Percentiles rank a stretch among this genome's conserved stretches.
phyloP scores from a whole-genome alignment of 1,140 invertebrate species.

The Listronotus oregonensis region DNA sequence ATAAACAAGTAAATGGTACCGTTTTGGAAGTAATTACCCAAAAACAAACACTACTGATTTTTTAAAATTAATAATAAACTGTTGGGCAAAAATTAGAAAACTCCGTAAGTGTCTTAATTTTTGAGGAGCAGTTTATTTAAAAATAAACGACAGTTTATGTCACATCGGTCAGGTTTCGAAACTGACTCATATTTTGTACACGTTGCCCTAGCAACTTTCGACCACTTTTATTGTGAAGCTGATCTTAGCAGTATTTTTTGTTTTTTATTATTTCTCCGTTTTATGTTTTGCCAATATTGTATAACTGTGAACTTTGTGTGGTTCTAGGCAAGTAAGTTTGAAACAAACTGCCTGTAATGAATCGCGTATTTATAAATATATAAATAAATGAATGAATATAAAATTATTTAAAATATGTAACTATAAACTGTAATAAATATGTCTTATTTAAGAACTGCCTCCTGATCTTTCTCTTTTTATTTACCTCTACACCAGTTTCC shows the following conservation, averaged over 20 bases:
- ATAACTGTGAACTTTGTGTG: constrained; percentile 45
- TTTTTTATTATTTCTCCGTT: constrained; percentile 42
- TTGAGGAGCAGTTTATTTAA: too few relatives aligned
- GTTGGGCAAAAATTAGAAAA: too few relatives aligned
- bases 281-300: constrained; percentile 49
- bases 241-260: constrained; percentile 49
- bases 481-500: constrained; percentile 51
- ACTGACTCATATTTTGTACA: too few relatives aligned
- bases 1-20: too few relatives aligned
- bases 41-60: too few relatives aligned
- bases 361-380: constrained; percentile 49
- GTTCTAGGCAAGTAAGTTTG: constrained; percentile 42
- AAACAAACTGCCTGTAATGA: constrained; percentile 48
- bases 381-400: constrained; percentile 42
- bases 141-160: too few relatives aligned
- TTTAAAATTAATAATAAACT: too few relatives aligned
- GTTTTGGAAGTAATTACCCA: too few relatives aligned
- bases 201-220: too few relatives aligned
- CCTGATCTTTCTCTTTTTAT: too few relatives aligned
- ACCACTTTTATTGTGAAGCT: constrained; percentile 43
- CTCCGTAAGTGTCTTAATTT: too few relatives aligned
- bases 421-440: constrained; percentile 54
- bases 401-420: constrained; percentile 46
- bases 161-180: too few relatives aligned
- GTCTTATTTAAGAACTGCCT: constrained; percentile 47